phyloP scores from a whole-genome alignment of 2,888 invertebrate species.

The Oxyteleia sp. region DNA sequence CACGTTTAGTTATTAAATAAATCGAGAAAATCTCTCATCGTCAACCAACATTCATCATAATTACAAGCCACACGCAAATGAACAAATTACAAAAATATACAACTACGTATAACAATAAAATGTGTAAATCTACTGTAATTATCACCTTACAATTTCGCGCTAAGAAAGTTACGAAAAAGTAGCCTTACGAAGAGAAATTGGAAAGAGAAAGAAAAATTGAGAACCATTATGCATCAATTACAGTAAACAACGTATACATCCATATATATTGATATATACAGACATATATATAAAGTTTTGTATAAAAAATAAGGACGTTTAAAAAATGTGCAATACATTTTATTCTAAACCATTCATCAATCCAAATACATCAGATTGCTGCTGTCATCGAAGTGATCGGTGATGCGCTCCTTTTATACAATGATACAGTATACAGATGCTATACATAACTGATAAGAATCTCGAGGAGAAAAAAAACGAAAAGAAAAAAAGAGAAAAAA shows the following conservation, averaged over 20 bases:
- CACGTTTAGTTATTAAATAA: conserved; percentile 15
- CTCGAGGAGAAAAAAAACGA: conserved; percentile 10
- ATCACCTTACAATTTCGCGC: conserved; percentile 17
- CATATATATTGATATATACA: conserved; percentile 34
- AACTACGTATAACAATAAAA: conserved; percentile 55
- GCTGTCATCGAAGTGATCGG: conserved; percentile 29
- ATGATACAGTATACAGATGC: conserved; percentile 58
- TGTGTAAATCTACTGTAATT: conserved; percentile 53
- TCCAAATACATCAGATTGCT: conserved; percentile 61
- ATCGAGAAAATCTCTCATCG: background rate
- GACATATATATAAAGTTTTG: conserved; percentile 60
- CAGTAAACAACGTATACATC: conserved; percentile 61
- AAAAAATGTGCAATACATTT: conserved; percentile 69
- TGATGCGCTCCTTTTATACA: conserved; percentile 56
- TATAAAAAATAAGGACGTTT: conserved; percentile 71
- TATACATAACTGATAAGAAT: conserved; percentile 66
- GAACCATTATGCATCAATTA: conserved; percentile 54
- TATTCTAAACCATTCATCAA: conserved; percentile 65
- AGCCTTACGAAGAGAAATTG: conserved; percentile 14
- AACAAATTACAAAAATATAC: conserved; percentile 65
- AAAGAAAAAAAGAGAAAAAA: conserved; percentile 29
- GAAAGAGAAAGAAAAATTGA: conserved; percentile 19
- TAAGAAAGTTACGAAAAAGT: conserved; percentile 19
- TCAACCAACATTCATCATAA: conserved; percentile 63
- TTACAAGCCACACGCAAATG: conserved; percentile 59